phyloP scores from a whole-genome alignment of 2,888 invertebrate genomes.

The Belgica antarctica region DNA sequence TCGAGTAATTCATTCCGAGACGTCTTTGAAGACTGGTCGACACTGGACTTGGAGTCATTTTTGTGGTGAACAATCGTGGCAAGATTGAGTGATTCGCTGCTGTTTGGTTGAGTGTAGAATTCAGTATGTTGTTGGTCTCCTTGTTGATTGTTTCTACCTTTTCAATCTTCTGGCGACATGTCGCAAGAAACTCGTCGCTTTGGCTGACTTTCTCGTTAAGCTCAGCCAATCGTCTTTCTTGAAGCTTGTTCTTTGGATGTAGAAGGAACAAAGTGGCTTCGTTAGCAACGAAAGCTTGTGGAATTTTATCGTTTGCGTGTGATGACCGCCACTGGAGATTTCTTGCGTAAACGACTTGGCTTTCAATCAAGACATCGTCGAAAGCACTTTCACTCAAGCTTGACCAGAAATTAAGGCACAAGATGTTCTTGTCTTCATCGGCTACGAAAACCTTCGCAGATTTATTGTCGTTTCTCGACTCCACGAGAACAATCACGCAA shows the following conservation, averaged over 20 bases:
- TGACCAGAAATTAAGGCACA: constrained; percentile 61
- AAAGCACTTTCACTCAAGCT: constrained; percentile 57
- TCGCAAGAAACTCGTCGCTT: neutral
- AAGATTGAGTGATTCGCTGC: neutral
- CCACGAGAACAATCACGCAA: constrained; percentile 63
- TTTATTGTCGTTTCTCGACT: constrained; percentile 48
- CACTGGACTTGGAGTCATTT: neutral
- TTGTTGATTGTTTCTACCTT: neutral
- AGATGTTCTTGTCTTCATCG: constrained; percentile 58
- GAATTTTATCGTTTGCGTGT: constrained; percentile 58
- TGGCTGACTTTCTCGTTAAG: constrained; percentile 52
- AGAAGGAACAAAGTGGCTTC: constrained; percentile 63
- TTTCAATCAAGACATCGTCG: constrained; percentile 60
- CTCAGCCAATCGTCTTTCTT: constrained; percentile 56
- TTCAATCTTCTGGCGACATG: neutral
- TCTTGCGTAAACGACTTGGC: constrained; percentile 60
- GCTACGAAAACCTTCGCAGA: constrained; percentile 58
- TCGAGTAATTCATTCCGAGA: too few relatives aligned
- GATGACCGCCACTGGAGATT: constrained; percentile 64
- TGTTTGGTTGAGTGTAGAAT: neutral
- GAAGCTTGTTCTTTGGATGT: constrained; percentile 59
- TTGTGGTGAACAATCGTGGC: neutral
- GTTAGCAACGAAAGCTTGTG: constrained; percentile 60
- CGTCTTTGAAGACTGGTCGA: too few relatives aligned
- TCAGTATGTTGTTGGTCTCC: neutral